A percentile compares a stretch with the other conserved stretches of the same genome.
Evolutionary conservation across 2,113 vertebrate genomes (phyloP).

Genomic region (Corynorhinus townsendii): DNA sequence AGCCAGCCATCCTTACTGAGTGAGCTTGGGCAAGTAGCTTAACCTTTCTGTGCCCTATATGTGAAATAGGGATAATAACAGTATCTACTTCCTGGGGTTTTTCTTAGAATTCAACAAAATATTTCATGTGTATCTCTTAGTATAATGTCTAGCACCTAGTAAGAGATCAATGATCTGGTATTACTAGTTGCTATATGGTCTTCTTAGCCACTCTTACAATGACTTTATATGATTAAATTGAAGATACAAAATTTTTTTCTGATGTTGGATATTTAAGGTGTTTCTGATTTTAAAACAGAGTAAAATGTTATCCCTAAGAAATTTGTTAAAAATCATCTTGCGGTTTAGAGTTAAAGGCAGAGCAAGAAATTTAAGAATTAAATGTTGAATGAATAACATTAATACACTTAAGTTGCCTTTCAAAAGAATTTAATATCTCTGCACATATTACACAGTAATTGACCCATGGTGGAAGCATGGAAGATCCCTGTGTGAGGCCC

Average conservation of each 20-base stretch:
- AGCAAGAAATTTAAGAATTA: not conserved
- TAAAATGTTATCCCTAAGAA: conserved; percentile 35
- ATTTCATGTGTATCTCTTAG: not conserved
- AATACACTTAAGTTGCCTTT: not conserved
- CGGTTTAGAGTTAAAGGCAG: conserved; percentile 17
- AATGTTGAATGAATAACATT: not conserved
- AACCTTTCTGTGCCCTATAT: not conserved
- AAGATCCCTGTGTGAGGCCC: not conserved
- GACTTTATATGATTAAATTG: not conserved
- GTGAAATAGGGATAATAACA: not conserved
- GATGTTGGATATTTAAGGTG: not conserved
- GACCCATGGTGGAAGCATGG: not conserved
- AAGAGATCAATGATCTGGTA: not conserved
- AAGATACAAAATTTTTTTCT: conserved; percentile 18
- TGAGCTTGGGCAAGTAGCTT: not conserved
- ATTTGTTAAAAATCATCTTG: not conserved
- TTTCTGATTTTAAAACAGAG: conserved; percentile 48
- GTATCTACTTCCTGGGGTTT: not conserved
- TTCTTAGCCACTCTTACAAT: not conserved
- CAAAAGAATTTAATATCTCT: not conserved
- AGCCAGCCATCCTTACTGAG: conserved; percentile 20
- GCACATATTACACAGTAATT: not conserved
- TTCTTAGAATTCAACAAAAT: conserved; percentile 21
- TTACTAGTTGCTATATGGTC: not conserved
- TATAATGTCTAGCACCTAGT: not conserved